Base-by-base conservation (phyloP, 2,888 invertebrate genomes). In the Anthophora plumipes region DNA sequence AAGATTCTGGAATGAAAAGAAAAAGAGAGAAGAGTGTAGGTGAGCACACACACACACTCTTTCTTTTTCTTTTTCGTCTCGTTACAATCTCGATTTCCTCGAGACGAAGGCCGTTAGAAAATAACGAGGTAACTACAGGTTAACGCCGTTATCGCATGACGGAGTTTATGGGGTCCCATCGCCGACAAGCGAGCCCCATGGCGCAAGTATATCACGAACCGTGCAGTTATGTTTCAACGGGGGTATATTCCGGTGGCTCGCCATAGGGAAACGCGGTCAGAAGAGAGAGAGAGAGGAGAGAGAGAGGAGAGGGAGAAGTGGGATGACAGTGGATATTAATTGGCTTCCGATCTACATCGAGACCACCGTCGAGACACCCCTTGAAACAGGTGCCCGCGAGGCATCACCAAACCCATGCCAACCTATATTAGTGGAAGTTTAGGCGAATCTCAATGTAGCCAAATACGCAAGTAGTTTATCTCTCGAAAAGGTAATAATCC, bases 181-280 rank as follows among this genome's bases (percentile, higher is more conserved):
- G 90, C 84, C 90, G 92, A 92, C 91, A 91, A 91, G 90, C 86
- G 89, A 91, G 89, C 90, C 91, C 90, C 91, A 89, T 86, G 90
- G 90, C 88, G 89, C 89, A 83, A 88, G 87, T 91, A 91, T 90
- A 91, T 92, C 91, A 91, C 85, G 82, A 77, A 82, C 72, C 60
- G 82, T 75, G 84, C 80, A 84, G 88, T 88, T 88, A 85, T 85
- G 89, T 89, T 90, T 90, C 90, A 89, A 74, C 88, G 85, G 79
- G 31, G 85, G 85, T 89, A 81, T 88, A 88, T 80, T 80, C 80
- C 69, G 61, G 67, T 39, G 73, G 73, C 71, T 86, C 74, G 63
- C 77, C 69, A 71, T 77, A 43, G 43, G 75, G 79, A 46, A 67
- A 61, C 68, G 64, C 31, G 31, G 31, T 31, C 31, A 31, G 31